These are phyloP conservation scores for Noctuana brunneofusca DNA, from an alignment of 2,888 invertebrate genomes.

Conservation along the genomic window DNA sequence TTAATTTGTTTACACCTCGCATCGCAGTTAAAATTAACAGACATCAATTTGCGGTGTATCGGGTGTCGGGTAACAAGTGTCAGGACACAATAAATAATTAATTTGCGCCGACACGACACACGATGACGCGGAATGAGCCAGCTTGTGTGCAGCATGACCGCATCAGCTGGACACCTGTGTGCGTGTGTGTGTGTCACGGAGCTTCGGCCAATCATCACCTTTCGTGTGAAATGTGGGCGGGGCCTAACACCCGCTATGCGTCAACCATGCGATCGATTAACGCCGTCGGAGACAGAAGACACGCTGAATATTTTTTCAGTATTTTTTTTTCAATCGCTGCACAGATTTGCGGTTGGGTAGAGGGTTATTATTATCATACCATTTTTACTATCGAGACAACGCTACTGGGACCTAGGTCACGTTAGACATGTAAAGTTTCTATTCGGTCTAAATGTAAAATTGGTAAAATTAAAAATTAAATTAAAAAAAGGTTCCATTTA, in stretches of 20 bases:
- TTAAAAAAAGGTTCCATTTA: too few species aligned
- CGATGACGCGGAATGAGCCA: slow-evolving; percentile 2
- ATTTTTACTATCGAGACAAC: background rate
- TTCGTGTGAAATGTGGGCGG: slow-evolving; percentile 77
- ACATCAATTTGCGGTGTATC: slow-evolving; percentile 27
- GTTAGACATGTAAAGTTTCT: too few species aligned
- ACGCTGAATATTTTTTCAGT: too few species aligned
- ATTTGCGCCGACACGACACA: slow-evolving; percentile 24
- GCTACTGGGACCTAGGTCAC: too few species aligned
- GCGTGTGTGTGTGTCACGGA: slow-evolving; percentile 45
- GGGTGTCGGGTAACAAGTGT: slow-evolving; percentile 26
- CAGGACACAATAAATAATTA: slow-evolving; percentile 33
- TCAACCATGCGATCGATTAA: slow-evolving; percentile 59
- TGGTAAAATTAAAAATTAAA: too few species aligned
- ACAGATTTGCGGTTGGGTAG: too few species aligned
- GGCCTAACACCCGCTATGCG: slow-evolving; percentile 62
- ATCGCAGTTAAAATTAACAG: slow-evolving; percentile 27
- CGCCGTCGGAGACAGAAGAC: slow-evolving; percentile 43
- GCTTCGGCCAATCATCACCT: slow-evolving; percentile 76
- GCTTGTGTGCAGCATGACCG: slow-evolving; percentile 21
- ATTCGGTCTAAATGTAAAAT: too few species aligned
- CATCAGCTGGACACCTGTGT: slow-evolving; percentile 16
- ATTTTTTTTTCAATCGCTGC: slow-evolving; percentile 29
- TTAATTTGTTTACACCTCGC: slow-evolving; percentile 34
- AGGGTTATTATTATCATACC: too few species aligned